Evolutionary conservation across 2,888 invertebrate genomes (phyloP), one percentile per base, ranked within the genome.

Genomic region (Agriotes lineatus): DNA sequence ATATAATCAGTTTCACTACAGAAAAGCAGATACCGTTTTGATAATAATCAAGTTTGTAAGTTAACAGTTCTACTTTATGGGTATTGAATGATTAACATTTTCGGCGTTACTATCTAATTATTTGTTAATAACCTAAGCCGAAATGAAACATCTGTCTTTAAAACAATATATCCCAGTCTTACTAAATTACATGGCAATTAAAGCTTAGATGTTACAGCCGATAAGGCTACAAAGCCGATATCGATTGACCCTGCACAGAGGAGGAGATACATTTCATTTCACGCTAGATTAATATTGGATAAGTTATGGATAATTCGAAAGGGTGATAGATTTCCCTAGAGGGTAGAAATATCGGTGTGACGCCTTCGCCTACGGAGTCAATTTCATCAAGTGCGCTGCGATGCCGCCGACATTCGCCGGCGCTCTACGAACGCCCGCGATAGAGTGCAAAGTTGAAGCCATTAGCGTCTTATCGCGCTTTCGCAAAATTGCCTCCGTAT

Each of bases 381-480:
- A 77, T 77, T 77, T 72, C 74, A 75, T 77, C 76, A 77, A 76
- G 74, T 75, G 69, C 65, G 66, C 61, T 59, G 68, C 64, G 61
- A 68, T 62, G 75, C 76, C 72, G 74, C 71, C 72, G 74, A 74
- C 73, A 65, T 63, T 63, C 57, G 44, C 73, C 74, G 73, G 74
- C 69, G 69, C 70, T 67, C 70, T 67, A 70, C 70, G 70, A 67
- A 67, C 67, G 59, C 52, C 70, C 57, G 68, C 84, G 85, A 86
- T 86, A 85, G 87, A 86, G 87, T 87, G 87, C 85, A 86, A 87
- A 87, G 86, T 87, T 86, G 87, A 85, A 85, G 82, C 86, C 86
- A 86, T 87, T 87, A 87, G 82, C 85, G 85, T 85, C 85, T 86
- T 86, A 86, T 86, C 86, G 85, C 81, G 79, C 81, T 79, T 77